A percentile compares a stretch with the other conserved stretches of the same genome.
Evolutionary conservation across 1,140 invertebrate species (phyloP).

Genomic region (Mercenaria mercenaria): DNA sequence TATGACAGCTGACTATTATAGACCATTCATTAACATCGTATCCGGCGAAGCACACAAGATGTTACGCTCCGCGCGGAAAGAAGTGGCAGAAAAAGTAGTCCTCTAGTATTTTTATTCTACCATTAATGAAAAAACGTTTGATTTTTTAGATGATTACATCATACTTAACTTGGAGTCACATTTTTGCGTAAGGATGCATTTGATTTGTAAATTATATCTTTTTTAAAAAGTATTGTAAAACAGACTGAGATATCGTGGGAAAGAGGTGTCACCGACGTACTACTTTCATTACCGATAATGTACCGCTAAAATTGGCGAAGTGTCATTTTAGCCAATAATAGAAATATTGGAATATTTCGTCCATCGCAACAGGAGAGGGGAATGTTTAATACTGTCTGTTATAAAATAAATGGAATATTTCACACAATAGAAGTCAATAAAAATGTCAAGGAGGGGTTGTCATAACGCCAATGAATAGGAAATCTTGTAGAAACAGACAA

Average conservation of each 20-base stretch:
- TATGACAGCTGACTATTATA: conserved; percentile 17
- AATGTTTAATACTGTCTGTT: conserved; percentile 15
- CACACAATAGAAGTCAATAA: conserved; percentile 56
- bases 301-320: neutral
- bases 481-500: conserved; percentile 4
- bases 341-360: conserved; percentile 40
- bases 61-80: too few relatives aligned
- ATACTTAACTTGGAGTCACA: too few relatives aligned
- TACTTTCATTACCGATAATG: conserved; percentile 42
- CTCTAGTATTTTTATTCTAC: too few relatives aligned
- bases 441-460: neutral
- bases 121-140: too few relatives aligned
- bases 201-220: too few relatives aligned
- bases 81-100: neutral
- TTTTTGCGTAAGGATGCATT: too few relatives aligned
- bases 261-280: neutral
- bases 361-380: neutral
- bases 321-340: conserved; percentile 48
- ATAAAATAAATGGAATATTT: conserved; percentile 32
- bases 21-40: neutral
- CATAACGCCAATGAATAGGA: neutral
- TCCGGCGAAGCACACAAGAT: neutral
- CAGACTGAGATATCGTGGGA: neutral
- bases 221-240: too few relatives aligned
- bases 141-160: too few relatives aligned